phyloP scores from a whole-genome alignment of 1,140 invertebrate genomes.

The Zaprionus nigranus region DNA sequence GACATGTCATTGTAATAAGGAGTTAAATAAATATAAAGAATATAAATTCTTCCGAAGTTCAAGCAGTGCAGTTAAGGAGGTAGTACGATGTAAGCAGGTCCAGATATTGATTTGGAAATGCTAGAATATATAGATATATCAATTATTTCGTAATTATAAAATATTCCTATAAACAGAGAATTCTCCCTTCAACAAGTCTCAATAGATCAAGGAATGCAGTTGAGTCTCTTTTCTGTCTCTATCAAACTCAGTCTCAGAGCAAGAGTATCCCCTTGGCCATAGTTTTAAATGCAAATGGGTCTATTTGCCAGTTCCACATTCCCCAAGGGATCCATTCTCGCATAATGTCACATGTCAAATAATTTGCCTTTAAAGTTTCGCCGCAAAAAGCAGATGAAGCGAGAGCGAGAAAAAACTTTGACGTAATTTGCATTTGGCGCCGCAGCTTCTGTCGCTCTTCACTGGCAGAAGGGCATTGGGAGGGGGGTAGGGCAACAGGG shows the following conservation, averaged over 20 bases:
- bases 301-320: constrained; percentile 16
- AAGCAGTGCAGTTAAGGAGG: no score
- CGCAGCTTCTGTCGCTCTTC: constrained; percentile 58
- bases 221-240: background rate
- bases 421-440: constrained; percentile 73
- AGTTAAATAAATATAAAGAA: no score
- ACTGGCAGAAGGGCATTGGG: background rate
- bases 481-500: no score
- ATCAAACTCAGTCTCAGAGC: background rate
- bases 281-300: constrained; percentile 35
- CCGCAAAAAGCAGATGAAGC: constrained; percentile 41
- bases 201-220: background rate
- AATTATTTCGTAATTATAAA: no score
- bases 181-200: background rate
- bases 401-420: constrained; percentile 39
- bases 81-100: no score
- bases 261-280: background rate
- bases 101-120: no score
- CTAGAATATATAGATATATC: no score
- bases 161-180: no score
- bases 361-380: constrained; percentile 71
- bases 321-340: constrained; percentile 40
- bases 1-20: no score
- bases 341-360: constrained; percentile 73
- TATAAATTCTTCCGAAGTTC: no score